These are phyloP conservation scores for Graptemys geographica DNA, from an alignment of 2,797 vertebrate genomes.

Conservation along the genomic window DNA sequence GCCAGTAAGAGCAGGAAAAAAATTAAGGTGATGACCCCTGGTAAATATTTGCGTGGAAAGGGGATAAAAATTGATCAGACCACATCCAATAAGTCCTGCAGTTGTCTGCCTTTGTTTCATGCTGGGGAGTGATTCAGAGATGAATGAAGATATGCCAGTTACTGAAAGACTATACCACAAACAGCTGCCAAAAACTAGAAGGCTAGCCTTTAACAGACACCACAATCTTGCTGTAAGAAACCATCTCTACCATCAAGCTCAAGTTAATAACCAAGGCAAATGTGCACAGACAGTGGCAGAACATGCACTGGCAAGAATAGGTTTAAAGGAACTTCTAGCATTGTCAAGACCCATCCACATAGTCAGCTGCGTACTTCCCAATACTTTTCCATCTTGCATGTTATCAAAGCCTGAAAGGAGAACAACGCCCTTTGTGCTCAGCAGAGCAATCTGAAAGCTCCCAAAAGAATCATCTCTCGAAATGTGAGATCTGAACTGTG, in stretches of 20 bases:
- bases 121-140: background rate
- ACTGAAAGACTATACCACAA: background rate
- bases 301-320: background rate
- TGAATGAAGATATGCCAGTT: background rate
- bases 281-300: background rate
- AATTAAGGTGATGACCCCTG: too few species aligned
- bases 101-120: background rate
- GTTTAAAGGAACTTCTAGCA: background rate
- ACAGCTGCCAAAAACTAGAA: background rate
- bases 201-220: background rate
- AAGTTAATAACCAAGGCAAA: background rate
- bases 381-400: background rate
- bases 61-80: too few species aligned
- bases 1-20: background rate
- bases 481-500: background rate
- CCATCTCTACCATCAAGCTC: too few species aligned
- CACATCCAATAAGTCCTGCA: background rate
- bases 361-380: background rate
- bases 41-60: background rate
- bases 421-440: background rate
- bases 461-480: constrained; percentile 10
- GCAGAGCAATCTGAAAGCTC: background rate
- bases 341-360: background rate
- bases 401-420: background rate
- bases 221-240: background rate